Base-by-base conservation (phyloP, 2,113 vertebrate species). In the Alethe diademata region DNA sequence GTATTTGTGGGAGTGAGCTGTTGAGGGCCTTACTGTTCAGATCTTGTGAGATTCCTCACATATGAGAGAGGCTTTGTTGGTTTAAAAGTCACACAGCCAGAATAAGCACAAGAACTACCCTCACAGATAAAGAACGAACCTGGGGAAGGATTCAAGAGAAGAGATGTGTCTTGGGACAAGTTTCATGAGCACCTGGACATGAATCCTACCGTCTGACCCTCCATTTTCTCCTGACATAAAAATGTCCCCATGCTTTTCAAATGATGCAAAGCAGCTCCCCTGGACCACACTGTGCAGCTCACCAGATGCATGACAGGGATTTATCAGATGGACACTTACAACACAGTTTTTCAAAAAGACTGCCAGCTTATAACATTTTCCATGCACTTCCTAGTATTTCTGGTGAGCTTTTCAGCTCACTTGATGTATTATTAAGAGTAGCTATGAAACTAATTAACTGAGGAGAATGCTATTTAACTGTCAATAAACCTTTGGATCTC, bases 401-500 rank as follows among this genome's bases (percentile, higher is more conserved):
- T 93, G 81, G 64, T 0, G 0, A 86, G 87, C 61, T 90, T 93
- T 94, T 76, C 75, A 80, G 78, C 69, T 94, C 60, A 40, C 56
- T 94, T 96, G 90, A 88, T 93, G 47, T 83, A 96, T 60, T 88
- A 90, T 90, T 93, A 96, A 78, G 83, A 78, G 88, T 45, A 90
- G 92, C 95, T 83, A 95, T 93, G 82, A 95, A 96, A 93, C 85
- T 93, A 97, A 96, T 96, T 95, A 97, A 86, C 92, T 92, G 88
- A 88, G 79, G 95, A 94, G 65, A 94, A 95, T 93, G 67, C 85
- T 90, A 93, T 90, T 96, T 96, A 92, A 93, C 92, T 94, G 94
- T 95, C 93, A 93, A 92, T 96, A 97, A 94, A 95, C 78, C 64
- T 92, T 92, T 93, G 94, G 90, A 90, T 74, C 64, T 88, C 90